Conservation (phyloP, 1,140 invertebrate species). For the Proctacanthus coquilletti region DNA sequence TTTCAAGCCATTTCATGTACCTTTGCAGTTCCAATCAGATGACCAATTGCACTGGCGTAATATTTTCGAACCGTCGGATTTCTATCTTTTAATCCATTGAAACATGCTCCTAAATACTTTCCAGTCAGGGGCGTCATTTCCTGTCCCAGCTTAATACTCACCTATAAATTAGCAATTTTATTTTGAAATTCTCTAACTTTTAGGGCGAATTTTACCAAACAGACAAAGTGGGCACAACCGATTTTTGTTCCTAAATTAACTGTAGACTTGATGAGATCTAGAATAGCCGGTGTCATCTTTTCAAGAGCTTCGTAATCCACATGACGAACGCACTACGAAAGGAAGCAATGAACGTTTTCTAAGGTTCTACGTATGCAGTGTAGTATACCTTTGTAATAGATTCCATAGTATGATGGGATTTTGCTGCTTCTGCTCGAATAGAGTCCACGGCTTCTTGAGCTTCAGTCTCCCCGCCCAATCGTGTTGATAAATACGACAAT, state of each 20-base stretch:
- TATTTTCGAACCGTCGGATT: slow-evolving; percentile 69
- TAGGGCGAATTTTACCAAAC: slow-evolving; percentile 47
- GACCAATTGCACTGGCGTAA: slow-evolving; percentile 66
- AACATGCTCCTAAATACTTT: slow-evolving; percentile 61
- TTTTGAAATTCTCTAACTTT: no score
- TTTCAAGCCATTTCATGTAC: slow-evolving; percentile 12
- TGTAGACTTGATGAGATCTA: slow-evolving; percentile 67
- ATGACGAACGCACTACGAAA: slow-evolving; percentile 62
- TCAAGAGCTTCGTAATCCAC: slow-evolving; percentile 59
- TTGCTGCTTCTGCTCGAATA: slow-evolving; percentile 57
- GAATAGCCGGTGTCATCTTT: slow-evolving; percentile 61
- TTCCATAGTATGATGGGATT: slow-evolving; percentile 73
- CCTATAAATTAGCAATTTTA: slow-evolving; percentile 26
- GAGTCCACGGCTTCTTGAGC: slow-evolving; percentile 59
- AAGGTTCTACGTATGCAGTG: not conserved
- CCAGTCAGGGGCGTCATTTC: slow-evolving; percentile 42
- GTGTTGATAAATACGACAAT: slow-evolving; percentile 62
- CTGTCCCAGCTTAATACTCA: slow-evolving; percentile 31
- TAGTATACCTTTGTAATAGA: slow-evolving; percentile 58
- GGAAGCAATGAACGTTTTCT: not conserved
- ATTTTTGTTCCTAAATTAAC: slow-evolving; percentile 72
- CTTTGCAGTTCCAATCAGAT: slow-evolving; percentile 75
- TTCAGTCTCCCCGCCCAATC: slow-evolving; percentile 45
- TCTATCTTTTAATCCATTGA: slow-evolving; percentile 67
- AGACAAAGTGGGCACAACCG: slow-evolving; percentile 69